These are phyloP conservation scores for Amiota communis DNA, from an alignment of 2,888 invertebrate genomes.

Conservation along the genomic window DNA sequence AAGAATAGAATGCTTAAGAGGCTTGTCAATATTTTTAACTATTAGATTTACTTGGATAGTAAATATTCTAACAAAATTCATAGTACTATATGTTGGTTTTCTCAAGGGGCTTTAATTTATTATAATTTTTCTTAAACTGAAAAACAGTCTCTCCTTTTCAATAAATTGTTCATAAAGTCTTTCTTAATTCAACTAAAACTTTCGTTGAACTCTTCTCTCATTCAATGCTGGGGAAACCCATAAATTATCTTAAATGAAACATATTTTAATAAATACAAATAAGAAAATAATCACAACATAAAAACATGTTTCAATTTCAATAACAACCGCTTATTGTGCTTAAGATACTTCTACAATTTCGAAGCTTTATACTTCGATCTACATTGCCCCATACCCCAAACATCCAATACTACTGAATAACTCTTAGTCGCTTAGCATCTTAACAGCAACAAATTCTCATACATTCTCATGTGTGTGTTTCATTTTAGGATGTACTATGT, in stretches of 20 bases:
- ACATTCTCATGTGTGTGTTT: slow-evolving; percentile 5
- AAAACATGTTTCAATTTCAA: slow-evolving; percentile 27
- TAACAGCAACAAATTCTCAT: no score
- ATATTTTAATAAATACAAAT: slow-evolving; percentile 31
- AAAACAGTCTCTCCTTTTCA: background rate
- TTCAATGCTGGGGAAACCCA: background rate
- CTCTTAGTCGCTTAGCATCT: no score
- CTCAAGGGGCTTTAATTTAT: background rate
- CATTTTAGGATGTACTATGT: slow-evolving; percentile 12
- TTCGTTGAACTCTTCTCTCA: background rate
- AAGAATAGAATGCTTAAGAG: background rate
- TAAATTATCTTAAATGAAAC: slow-evolving; percentile 29
- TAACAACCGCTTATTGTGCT: slow-evolving; percentile 17
- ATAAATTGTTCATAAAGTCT: background rate
- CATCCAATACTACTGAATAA: no score
- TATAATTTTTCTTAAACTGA: background rate
- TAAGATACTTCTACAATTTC: background rate
- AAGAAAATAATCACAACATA: slow-evolving; percentile 27
- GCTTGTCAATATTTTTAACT: background rate
- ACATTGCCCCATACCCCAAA: no score
- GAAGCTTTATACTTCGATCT: no score
- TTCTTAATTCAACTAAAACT: background rate
- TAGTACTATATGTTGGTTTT: no score
- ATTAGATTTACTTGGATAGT: background rate
- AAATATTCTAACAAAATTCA: no score